Conservation (phyloP, 1,140 invertebrate species). For the Temnothorax nylanderi region DNA sequence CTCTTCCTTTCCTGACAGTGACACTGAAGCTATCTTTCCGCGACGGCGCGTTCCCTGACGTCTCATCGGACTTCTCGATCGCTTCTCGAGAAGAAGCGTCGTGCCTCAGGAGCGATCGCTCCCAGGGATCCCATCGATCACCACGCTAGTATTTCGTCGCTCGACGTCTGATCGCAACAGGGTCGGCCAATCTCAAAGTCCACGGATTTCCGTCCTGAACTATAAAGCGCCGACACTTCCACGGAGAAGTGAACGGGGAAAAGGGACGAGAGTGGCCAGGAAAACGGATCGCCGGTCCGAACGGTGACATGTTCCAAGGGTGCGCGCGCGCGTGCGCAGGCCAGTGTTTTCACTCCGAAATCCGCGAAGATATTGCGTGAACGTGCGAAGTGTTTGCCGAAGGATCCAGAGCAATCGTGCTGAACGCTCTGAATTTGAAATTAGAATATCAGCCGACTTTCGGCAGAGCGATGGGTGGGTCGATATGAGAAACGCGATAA, state of each 20-base stretch:
- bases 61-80: slow-evolving; percentile 56
- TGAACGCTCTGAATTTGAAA: slow-evolving; percentile 42
- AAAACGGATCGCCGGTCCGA: slow-evolving; percentile 26
- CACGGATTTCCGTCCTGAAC: slow-evolving; percentile 41
- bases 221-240: slow-evolving; percentile 33
- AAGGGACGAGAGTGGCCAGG: neutral
- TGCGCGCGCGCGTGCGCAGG: neutral
- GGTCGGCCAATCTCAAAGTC: slow-evolving; percentile 4
- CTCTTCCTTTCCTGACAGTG: neutral
- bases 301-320: slow-evolving; percentile 43
- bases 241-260: neutral
- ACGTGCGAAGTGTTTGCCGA: slow-evolving; percentile 37
- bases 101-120: slow-evolving; percentile 56
- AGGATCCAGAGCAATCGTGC: slow-evolving; percentile 9
- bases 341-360: slow-evolving; percentile 4
- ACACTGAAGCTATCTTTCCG: slow-evolving; percentile 26
- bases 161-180: slow-evolving; percentile 50
- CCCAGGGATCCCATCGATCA: slow-evolving; percentile 69
- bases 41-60: slow-evolving; percentile 42
- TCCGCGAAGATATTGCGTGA: slow-evolving; percentile 44
- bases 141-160: neutral
- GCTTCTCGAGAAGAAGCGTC: neutral
- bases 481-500: slow-evolving; percentile 53
- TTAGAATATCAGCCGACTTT: slow-evolving; percentile 36
- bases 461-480: neutral